Percentiles rank a stretch among this genome's conserved stretches.
These are phyloP conservation scores for Zoroaster sp. DNA, from an alignment of 53 echinoderm and acorn worm species.

Conservation along the genomic window DNA sequence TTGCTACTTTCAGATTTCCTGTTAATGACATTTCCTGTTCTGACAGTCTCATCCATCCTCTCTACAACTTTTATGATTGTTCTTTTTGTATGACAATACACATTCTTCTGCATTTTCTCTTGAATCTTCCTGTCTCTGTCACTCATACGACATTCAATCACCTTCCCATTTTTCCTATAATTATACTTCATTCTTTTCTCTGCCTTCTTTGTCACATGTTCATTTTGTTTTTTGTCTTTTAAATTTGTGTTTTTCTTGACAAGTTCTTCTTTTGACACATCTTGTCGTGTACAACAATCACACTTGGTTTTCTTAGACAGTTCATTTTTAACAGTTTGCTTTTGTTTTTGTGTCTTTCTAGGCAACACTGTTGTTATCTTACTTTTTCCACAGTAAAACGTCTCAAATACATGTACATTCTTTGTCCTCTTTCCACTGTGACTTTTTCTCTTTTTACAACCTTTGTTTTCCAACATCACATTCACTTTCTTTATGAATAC, in stretches of 20 bases:
- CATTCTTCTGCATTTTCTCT: neutral
- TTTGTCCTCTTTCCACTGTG: neutral
- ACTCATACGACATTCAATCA: neutral
- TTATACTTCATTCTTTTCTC: neutral
- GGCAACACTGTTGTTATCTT: neutral
- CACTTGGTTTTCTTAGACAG: neutral
- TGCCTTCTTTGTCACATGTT: neutral
- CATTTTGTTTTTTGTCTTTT: neutral
- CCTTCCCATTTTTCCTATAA: neutral
- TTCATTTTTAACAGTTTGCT: neutral
- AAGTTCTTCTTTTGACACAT: neutral
- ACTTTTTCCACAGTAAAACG: neutral
- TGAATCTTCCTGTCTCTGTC: neutral
- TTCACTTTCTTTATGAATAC: neutral
- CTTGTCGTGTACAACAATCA: neutral
- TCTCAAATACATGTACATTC: neutral
- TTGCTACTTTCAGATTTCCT: too few species aligned
- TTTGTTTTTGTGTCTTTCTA: neutral
- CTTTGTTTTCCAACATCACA: too few species aligned
- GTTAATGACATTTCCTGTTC: too few species aligned
- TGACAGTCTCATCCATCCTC: neutral
- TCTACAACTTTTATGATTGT: neutral
- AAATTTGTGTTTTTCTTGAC: neutral
- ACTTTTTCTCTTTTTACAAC: neutral
- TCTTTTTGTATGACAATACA: neutral